Base-by-base conservation (phyloP, 92 coral and sea anemone genomes). In the Chrysogorgia sp. region DNA sequence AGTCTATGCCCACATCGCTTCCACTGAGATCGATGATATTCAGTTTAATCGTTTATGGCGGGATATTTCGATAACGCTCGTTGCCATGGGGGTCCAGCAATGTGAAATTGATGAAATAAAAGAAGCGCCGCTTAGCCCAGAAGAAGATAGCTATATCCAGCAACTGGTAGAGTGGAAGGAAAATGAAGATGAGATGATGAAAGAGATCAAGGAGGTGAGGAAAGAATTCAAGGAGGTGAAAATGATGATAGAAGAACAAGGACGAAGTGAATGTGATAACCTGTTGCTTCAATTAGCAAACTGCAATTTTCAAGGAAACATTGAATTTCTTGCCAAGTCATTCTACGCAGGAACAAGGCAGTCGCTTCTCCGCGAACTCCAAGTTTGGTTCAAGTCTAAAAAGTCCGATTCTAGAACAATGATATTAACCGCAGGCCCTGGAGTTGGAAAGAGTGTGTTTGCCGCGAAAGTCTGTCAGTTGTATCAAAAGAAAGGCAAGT, bases 41-140 rank as follows among this genome's bases (percentile, higher is more conserved):
- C 57, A 64, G 19, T 87, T 83, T 21, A 78, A 87, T 12, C 74
- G 24, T 13, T 58, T 52, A 79, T 86, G 90, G 90, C 23, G 55
- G 15, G 40, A 76, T 40, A 47, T 76, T 22, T 52, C 81, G 10
- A 2, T 21, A 7, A 20, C 88, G 25, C 24, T 88, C 20, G 49
- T 45, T 5, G 68, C 67, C 0, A 74, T 87, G 14, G 86, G 75
- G 40, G 26, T 76, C 7, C 65, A 20, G 28, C 37, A 31, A 10
- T 17, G 26, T 10, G 68, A 79, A 19, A 84, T 84, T 24, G 77
- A 84, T 32, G 23, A 52, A 32, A 50, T 84, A 23, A 80, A 81
- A 34, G 45, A 13, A 0, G 74, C 84, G 2, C 34, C 91, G 17
- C 55, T 83, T 24, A 84, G 75, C 66, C 66, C 37, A 25, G 69